phyloP scores from a whole-genome alignment of 2,797 vertebrate genomes.

The Philypnodon macrostomus region DNA sequence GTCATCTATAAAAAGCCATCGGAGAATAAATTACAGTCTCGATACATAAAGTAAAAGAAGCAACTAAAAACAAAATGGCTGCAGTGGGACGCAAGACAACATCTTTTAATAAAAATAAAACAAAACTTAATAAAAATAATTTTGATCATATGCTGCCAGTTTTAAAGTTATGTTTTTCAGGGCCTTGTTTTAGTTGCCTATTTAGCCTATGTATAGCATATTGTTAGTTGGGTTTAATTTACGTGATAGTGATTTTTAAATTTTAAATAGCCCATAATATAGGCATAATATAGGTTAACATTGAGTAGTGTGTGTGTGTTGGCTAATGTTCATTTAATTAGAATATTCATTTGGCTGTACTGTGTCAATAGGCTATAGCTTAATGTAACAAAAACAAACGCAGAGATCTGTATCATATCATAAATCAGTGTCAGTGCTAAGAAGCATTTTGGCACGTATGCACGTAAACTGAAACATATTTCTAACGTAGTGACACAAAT shows the following conservation, averaged over 20 bases:
- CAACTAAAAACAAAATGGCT: conserved; percentile 60
- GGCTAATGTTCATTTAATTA: too few species aligned
- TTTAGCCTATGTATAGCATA: conserved; percentile 13
- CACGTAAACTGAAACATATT: conserved; percentile 28
- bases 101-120: conserved; percentile 51
- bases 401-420: conserved; percentile 1
- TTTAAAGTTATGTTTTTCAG: conserved; percentile 39
- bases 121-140: conserved; percentile 54
- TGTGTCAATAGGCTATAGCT: too few species aligned
- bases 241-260: conserved; percentile 30
- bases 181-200: conserved; percentile 9
- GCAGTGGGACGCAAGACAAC: conserved; percentile 48
- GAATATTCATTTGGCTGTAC: too few species aligned
- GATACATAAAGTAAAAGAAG: conserved; percentile 59
- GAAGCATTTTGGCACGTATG: conserved; percentile 24
- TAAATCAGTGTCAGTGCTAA: too few species aligned
- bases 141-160: conserved; percentile 53
- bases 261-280: too few species aligned
- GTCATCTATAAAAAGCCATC: conserved; percentile 76
- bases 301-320: too few species aligned
- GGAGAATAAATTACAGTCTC: conserved; percentile 79
- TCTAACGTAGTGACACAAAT: conserved; percentile 29
- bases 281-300: too few species aligned
- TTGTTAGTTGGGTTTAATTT: conserved; percentile 21
- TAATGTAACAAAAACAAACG: conserved; percentile 1